A percentile compares a stretch with the other conserved stretches of the same genome.
Conservation (phyloP, 2,888 invertebrate genomes). For the Pristionchus fissidentatus region DNA sequence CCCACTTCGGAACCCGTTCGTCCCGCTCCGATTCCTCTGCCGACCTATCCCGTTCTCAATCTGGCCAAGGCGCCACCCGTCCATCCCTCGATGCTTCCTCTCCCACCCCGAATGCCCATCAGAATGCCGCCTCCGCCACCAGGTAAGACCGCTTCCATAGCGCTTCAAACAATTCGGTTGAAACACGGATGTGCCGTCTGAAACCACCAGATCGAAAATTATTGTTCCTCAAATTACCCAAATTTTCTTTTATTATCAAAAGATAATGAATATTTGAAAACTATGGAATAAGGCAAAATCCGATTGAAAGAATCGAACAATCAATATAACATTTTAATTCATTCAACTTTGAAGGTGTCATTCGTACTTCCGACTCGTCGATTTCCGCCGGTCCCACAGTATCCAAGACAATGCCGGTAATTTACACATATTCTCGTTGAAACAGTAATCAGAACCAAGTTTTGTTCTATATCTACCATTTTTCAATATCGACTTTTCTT, state of each 20-base stretch:
- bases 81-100: constrained; percentile 41
- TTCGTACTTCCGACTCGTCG: not conserved
- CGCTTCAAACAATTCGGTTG: no score
- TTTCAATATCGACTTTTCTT: not conserved
- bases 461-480: not conserved
- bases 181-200: no score
- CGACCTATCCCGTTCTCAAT: not conserved
- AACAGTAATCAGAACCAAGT: not conserved
- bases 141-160: no score
- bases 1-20: not conserved
- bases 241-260: no score
- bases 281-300: not conserved
- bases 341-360: not conserved
- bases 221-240: no score
- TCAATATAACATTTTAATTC: not conserved
- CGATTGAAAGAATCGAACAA: not conserved
- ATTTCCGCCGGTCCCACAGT: constrained; percentile 2
- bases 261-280: no score
- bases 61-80: constrained; percentile 43
- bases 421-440: not conserved
- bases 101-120: constrained; percentile 28
- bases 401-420: not conserved
- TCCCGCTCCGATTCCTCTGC: constrained; percentile 2
- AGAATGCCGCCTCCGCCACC: constrained; percentile 30
- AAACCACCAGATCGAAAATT: no score